Percentiles rank a stretch among this genome's conserved stretches.
These are phyloP conservation scores for Protodeltote pygarga DNA, from an alignment of 2,888 invertebrate species.

Conservation along the genomic window DNA sequence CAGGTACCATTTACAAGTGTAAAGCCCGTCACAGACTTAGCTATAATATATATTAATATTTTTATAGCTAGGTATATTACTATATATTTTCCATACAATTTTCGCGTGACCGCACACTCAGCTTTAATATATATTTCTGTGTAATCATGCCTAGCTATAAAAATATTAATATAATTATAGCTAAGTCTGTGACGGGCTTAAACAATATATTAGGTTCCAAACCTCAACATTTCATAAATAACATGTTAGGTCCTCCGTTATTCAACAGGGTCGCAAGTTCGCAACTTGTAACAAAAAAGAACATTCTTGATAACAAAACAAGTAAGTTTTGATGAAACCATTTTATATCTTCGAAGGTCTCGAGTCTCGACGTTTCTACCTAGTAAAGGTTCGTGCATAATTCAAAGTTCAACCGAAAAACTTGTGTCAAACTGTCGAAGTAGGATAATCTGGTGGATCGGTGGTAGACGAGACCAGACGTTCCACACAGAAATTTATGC, in stretches of 20 bases:
- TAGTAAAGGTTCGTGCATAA: slow-evolving; percentile 64
- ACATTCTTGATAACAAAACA: slow-evolving; percentile 42
- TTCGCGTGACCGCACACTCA: too few species aligned
- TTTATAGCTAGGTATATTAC: too few species aligned
- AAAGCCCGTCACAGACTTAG: too few species aligned
- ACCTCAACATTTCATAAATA: slow-evolving; percentile 13
- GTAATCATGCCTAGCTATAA: too few species aligned
- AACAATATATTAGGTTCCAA: slow-evolving; percentile 4
- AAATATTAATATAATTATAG: slow-evolving; percentile 1
- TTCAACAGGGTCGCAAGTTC: slow-evolving; percentile 26
- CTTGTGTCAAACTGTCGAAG: slow-evolving; percentile 75
- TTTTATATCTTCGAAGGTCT: slow-evolving; percentile 41
- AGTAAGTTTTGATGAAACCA: slow-evolving; percentile 47
- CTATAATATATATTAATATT: too few species aligned
- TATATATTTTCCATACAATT: too few species aligned
- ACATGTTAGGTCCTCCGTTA: slow-evolving; percentile 14
- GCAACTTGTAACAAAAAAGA: slow-evolving; percentile 34
- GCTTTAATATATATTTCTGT: too few species aligned
- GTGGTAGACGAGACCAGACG: slow-evolving; percentile 77
- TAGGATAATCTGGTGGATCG: slow-evolving; percentile 76
- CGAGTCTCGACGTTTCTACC: slow-evolving; percentile 47
- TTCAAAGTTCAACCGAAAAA: slow-evolving; percentile 65
- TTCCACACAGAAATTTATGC: slow-evolving; percentile 77
- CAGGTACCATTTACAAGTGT: too few species aligned
- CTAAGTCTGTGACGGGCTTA: too few species aligned